Evolutionary conservation across 2,113 vertebrate species (phyloP).

Genomic region (Miniopterus natalensis): DNA sequence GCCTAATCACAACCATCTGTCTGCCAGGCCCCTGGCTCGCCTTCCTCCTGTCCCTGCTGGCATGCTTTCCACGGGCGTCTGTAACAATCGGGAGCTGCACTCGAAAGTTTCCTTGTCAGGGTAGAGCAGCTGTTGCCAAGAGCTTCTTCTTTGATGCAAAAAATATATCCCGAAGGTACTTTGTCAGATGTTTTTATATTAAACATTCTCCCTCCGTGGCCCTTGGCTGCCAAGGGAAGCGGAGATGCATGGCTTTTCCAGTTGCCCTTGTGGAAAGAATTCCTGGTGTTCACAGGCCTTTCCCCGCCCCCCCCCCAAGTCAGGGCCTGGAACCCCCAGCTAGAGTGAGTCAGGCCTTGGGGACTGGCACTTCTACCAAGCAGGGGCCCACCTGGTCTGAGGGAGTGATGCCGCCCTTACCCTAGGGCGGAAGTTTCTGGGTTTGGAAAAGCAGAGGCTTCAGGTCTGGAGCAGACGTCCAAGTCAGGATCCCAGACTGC

Average conservation of each 20-base stretch:
- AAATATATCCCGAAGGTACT: slow-evolving; percentile 88
- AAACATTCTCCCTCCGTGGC: slow-evolving; percentile 85
- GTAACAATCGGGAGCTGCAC: slow-evolving; percentile 75
- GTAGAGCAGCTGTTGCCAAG: slow-evolving; percentile 81
- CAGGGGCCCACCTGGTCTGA: neutral
- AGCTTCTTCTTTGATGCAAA: slow-evolving; percentile 87
- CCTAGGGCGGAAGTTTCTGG: slow-evolving; percentile 13
- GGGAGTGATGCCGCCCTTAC: neutral
- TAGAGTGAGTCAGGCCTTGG: neutral
- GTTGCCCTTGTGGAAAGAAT: slow-evolving; percentile 79
- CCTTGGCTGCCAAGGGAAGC: slow-evolving; percentile 82
- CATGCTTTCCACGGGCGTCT: slow-evolving; percentile 34
- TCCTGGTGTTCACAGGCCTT: slow-evolving; percentile 55
- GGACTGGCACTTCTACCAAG: neutral
- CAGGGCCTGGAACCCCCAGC: neutral
- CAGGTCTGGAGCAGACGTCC: slow-evolving; percentile 60
- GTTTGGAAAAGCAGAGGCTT: slow-evolving; percentile 56
- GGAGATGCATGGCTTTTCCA: slow-evolving; percentile 83
- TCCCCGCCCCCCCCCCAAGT: neutral
- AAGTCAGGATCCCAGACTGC: neutral
- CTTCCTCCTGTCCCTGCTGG: slow-evolving; percentile 77
- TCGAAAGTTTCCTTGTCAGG: slow-evolving; percentile 75
- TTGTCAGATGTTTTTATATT: slow-evolving; percentile 89
- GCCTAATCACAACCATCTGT: slow-evolving; percentile 81
- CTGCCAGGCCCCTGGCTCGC: slow-evolving; percentile 67